Percentiles rank a stretch among this genome's conserved stretches.
Evolutionary conservation across 64 coral and sea anemone species (phyloP).

Genomic region (Cladopsammia gracilis): DNA sequence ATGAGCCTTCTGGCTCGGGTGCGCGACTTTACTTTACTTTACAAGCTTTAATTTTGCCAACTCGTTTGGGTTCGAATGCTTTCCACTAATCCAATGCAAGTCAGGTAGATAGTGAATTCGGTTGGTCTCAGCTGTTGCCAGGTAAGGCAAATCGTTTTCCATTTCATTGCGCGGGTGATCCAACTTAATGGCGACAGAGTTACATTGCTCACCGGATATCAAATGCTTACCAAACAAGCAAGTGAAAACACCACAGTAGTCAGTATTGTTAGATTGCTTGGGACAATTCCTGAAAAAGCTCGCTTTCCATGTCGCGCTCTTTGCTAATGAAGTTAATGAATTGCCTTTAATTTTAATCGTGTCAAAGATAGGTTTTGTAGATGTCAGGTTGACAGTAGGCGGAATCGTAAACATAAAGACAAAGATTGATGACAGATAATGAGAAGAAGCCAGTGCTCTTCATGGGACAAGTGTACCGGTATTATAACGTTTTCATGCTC

Average conservation of each 20-base stretch:
- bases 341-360: constrained; percentile 4
- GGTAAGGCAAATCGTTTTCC: not conserved
- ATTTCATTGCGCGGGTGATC: constrained; percentile 6
- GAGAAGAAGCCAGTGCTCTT: constrained; percentile 13
- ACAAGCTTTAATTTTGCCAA: not conserved
- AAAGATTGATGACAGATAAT: not conserved
- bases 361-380: not conserved
- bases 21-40: too few relatives aligned
- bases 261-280: constrained; percentile 1
- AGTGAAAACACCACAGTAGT: constrained; percentile 23
- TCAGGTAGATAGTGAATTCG: not conserved
- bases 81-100: not conserved
- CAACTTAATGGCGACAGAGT: not conserved
- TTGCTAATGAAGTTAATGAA: not conserved
- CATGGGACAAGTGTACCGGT: not conserved
- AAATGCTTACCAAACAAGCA: not conserved
- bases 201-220: not conserved
- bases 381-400: not conserved
- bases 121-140: not conserved
- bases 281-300: not conserved
- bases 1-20: too few relatives aligned
- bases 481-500: constrained; percentile 11
- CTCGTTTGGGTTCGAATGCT: not conserved
- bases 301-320: not conserved
- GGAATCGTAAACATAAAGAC: constrained; percentile 20